Base-by-base conservation (phyloP, 2,113 vertebrate species). In the Plecturocebus donacophilus region DNA sequence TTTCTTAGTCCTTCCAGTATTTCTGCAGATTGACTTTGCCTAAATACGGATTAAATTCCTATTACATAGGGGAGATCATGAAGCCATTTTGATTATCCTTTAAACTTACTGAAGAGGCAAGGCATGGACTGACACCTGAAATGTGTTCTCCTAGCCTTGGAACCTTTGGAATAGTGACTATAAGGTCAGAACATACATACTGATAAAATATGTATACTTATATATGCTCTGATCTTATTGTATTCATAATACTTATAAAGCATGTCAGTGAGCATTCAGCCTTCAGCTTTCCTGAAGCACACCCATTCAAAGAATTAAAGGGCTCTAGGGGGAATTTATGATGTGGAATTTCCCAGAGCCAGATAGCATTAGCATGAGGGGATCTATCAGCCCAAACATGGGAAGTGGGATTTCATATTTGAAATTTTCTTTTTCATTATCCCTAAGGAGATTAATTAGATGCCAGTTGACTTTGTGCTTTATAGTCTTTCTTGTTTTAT, bases 311-410 rank as follows among this genome's bases (percentile, higher is more conserved):
- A 81, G 90, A 73, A 80, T 49, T 17, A 47, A 20, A 61, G 71
- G 32, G 40, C 27, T 75, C 73, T 80, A 66, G 75, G 54, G 85
- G 45, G 64, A 90, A 90, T 90, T 90, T 86, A 75, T 81, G 86
- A 75, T 81, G 66, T 81, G 45, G 81, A 75, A 90, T 86, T 95
- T 85, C 70, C 80, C 68, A 90, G 73, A 96, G 38, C 71, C 86
- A 42, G 80, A 80, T 47, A 73, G 71, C 11, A 0, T 64, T 64
- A 54, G 64, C 93, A 66, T 40, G 71, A 90, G 73, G 35, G 52
- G 40, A 27, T 58, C 58, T 89, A 2, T 54, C 66, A 23, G 38
- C 71, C 13, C 45, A 40, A 93, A 93, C 71, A 23, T 25, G 0
- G 49, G 27, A 94, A 73, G 45, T 27, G 40, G 56, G 86, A 80